These are phyloP conservation scores for Notiomystis cincta DNA, from an alignment of 2,113 vertebrate genomes.

Conservation along the genomic window DNA sequence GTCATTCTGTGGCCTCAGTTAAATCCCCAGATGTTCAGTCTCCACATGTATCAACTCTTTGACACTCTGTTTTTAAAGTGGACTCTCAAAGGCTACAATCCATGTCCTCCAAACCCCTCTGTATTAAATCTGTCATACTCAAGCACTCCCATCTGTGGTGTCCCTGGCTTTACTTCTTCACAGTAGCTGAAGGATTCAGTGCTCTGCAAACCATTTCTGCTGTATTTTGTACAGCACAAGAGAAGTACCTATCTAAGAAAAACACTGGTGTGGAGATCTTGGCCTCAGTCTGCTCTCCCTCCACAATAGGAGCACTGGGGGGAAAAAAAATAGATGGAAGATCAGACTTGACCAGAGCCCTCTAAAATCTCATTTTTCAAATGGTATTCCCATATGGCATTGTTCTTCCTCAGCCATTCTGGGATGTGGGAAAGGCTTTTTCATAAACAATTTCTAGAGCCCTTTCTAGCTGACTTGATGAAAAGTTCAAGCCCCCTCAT, in stretches of 20 bases:
- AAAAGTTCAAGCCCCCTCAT: background rate
- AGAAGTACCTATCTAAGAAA: background rate
- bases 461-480: background rate
- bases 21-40: background rate
- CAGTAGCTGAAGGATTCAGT: background rate
- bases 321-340: background rate
- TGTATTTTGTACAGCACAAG: background rate
- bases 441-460: background rate
- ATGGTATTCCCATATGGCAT: background rate
- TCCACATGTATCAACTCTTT: background rate
- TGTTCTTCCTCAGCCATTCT: background rate
- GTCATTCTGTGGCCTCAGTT: background rate
- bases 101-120: background rate
- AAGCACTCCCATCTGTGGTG: background rate
- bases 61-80: background rate
- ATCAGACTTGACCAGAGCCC: background rate
- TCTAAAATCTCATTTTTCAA: accelerated
- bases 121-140: background rate
- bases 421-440: background rate
- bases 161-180: background rate
- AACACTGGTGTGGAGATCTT: background rate
- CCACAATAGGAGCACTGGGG: background rate
- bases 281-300: background rate
- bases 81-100: background rate
- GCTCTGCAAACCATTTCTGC: background rate